Percentiles rank a stretch among this genome's conserved stretches.
phyloP scores from a whole-genome alignment of 2,797 vertebrate genomes.

The Parauchenoglanis ngamensis region DNA sequence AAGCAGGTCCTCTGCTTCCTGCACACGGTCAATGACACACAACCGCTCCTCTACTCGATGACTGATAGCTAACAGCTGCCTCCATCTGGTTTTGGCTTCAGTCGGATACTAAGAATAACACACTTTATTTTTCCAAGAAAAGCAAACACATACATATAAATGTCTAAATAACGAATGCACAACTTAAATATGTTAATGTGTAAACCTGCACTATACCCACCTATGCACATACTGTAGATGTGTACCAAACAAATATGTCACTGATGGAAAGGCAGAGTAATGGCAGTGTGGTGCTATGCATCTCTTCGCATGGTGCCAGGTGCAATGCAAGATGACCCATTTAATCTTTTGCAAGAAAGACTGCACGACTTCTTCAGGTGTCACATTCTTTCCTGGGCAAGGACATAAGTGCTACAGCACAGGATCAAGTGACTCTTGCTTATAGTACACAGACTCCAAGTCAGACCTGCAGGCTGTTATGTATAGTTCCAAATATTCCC shows the following conservation, averaged over 20 bases:
- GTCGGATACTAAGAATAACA: conserved; percentile 67
- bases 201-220: conserved; percentile 15
- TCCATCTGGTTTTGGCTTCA: conserved; percentile 25
- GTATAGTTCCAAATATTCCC: background rate
- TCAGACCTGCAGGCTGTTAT: background rate
- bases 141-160: conserved; percentile 43
- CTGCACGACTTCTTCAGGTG: conserved; percentile 54
- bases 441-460: background rate
- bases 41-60: conserved; percentile 53
- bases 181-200: conserved; percentile 25
- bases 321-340: conserved; percentile 61
- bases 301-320: conserved; percentile 32
- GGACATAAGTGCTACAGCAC: conserved; percentile 43
- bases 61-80: conserved; percentile 52
- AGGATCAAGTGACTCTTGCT: conserved; percentile 52
- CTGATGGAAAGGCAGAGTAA: no score
- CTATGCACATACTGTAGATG: conserved; percentile 29
- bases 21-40: conserved; percentile 61
- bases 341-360: conserved; percentile 50
- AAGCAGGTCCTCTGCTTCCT: conserved; percentile 29
- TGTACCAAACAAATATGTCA: background rate
- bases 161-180: conserved; percentile 12
- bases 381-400: conserved; percentile 58
- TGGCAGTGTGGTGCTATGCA: background rate
- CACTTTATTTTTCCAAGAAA: conserved; percentile 43